These are phyloP conservation scores for Protophormia terraenovae DNA, from an alignment of 2,888 invertebrate species.

Conservation along the genomic window DNA sequence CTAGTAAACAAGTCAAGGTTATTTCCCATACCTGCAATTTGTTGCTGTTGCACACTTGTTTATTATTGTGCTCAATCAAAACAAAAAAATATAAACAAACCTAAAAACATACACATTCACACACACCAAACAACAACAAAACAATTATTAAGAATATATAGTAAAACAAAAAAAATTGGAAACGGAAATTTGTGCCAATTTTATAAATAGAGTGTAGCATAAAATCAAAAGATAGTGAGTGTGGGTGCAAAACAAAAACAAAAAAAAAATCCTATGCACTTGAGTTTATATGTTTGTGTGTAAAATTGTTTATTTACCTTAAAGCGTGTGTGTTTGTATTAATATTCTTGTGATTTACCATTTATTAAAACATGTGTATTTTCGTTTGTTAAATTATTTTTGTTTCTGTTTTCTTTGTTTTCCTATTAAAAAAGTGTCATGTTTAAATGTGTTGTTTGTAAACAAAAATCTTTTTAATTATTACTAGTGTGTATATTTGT, in stretches of 20 bases:
- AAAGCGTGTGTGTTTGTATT: neutral
- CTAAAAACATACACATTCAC: neutral
- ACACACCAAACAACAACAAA: neutral
- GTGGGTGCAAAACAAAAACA: too few species aligned
- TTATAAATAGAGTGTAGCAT: constrained; percentile 22
- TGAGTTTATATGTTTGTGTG: neutral
- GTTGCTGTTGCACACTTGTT: constrained; percentile 49
- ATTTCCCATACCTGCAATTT: constrained; percentile 26
- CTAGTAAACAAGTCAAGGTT: constrained; percentile 50
- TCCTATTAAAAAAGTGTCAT: neutral
- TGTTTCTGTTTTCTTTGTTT: neutral
- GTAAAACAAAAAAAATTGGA: neutral
- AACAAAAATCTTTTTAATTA: constrained; percentile 20
- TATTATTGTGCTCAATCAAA: constrained; percentile 24
- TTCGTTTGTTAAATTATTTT: neutral
- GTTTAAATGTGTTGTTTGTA: neutral
- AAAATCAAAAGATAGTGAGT: neutral
- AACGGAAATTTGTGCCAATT: constrained; percentile 56
- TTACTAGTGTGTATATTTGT: neutral
- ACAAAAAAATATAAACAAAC: neutral
- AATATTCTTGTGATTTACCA: neutral
- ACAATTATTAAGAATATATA: neutral
- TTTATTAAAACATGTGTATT: neutral
- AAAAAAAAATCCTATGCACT: neutral
- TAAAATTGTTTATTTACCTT: neutral